phyloP scores from a whole-genome alignment of 2,888 invertebrate genomes.

The Embidobia sp. region DNA sequence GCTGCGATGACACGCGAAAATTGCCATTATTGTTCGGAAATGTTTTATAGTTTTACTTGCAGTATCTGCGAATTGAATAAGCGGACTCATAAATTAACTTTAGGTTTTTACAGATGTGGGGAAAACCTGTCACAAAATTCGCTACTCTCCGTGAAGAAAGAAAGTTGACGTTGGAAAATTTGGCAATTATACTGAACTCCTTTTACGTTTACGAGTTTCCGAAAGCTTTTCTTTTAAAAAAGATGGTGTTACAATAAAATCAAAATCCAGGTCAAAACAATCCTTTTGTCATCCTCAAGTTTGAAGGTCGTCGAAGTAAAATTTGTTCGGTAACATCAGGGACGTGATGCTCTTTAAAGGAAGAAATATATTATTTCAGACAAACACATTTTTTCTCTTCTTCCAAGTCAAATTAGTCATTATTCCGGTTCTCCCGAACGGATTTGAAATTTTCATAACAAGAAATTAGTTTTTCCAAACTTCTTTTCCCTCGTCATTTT shows the following conservation, averaged over 20 bases:
- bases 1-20: slow-evolving; percentile 22
- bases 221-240: slow-evolving; percentile 32
- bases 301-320: slow-evolving; percentile 4
- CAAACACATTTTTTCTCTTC: too few species aligned
- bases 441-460: too few species aligned
- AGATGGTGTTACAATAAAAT: slow-evolving; percentile 33
- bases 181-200: slow-evolving; percentile 46
- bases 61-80: slow-evolving; percentile 25
- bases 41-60: slow-evolving; percentile 11
- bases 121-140: slow-evolving; percentile 33
- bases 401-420: too few species aligned
- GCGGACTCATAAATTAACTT: slow-evolving; percentile 44
- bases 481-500: too few species aligned
- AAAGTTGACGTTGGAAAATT: slow-evolving; percentile 44
- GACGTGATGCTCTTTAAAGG: neutral
- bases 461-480: too few species aligned
- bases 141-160: slow-evolving; percentile 18
- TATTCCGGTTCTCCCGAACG: too few species aligned
- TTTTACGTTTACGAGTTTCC: slow-evolving; percentile 34
- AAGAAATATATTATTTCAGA: too few species aligned
- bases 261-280: slow-evolving; percentile 15
- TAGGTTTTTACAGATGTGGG: slow-evolving; percentile 43
- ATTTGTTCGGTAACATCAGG: slow-evolving; percentile 5
- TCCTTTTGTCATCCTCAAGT: slow-evolving; percentile 29
- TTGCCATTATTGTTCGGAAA: slow-evolving; percentile 20